A percentile compares a stretch with the other conserved stretches of the same genome.
Evolutionary conservation across 2,797 vertebrate species (phyloP).

Genomic region (Margarornis squamiger): DNA sequence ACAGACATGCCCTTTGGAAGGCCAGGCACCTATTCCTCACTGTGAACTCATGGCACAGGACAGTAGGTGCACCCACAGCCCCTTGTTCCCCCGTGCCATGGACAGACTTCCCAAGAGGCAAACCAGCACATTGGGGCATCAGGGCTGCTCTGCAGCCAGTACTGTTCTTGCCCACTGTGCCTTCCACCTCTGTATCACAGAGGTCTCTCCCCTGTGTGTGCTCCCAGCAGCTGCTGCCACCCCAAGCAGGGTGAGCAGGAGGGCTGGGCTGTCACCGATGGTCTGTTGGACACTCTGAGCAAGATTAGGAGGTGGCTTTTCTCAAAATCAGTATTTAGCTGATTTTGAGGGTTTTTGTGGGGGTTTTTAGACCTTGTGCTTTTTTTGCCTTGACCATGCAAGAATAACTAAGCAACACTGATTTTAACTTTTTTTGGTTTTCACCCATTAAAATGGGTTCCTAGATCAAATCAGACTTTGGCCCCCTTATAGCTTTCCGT

Average conservation of each 20-base stretch:
- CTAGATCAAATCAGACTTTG: not conserved
- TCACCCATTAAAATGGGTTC: not conserved
- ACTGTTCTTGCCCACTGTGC: fast-evolving
- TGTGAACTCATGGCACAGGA: fast-evolving
- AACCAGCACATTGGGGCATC: no score
- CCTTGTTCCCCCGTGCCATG: fast-evolving
- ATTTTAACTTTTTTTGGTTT: not conserved
- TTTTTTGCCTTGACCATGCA: not conserved
- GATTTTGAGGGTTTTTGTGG: not conserved
- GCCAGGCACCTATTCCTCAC: fast-evolving
- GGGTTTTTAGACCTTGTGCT: fast-evolving
- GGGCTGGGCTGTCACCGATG: not conserved
- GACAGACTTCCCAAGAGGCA: no score
- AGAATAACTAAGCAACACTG: not conserved
- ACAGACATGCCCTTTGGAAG: not conserved
- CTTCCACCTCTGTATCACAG: not conserved
- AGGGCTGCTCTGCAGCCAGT: not conserved
- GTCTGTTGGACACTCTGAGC: not conserved
- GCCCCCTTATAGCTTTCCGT: not conserved
- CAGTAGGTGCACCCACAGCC: not conserved
- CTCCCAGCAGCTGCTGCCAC: not conserved
- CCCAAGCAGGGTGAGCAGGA: fast-evolving
- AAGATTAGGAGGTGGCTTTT: not conserved
- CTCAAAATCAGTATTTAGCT: not conserved
- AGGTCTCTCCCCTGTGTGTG: fast-evolving